Evolutionary conservation across 2,113 vertebrate genomes (phyloP), one percentile per base, ranked within the genome.

Genomic region (Peromyscus leucopus): DNA sequence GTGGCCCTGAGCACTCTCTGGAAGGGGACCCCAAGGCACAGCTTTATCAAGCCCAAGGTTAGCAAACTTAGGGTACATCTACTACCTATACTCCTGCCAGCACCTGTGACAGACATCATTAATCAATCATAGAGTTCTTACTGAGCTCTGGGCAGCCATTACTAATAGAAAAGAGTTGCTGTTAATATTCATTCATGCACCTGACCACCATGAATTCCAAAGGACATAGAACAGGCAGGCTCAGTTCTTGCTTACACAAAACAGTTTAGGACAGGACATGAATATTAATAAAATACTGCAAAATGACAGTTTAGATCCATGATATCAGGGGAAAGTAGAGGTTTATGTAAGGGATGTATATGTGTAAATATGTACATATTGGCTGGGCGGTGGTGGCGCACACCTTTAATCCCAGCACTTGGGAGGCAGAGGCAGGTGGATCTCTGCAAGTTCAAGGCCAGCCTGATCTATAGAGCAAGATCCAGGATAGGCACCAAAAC

Each of bases 61-160:
- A 57, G 86, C 33, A 93, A 89, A 75, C 88, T 72, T 61, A 57
- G 86, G n/a, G 33, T 15, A 31, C 17, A 36, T 67, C 63, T 36
- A 71, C 80, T 94, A 80, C 67, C 48, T 84, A 9, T 26, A 46
- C 46, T 7, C 15, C 28, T 63, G 72, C 48, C 4, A 0, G 59
- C 57, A 65, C 61, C 31, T 33, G 65, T 12, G 79, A 79, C 97
- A 98, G 95, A 93, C 93, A 96, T 96, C 86, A 90, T 96, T 94
- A 97, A 97, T 97, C 96, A 93, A 76, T 83, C 36, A 48, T 13
- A 89, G 86, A 93, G 42, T 86, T 91, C 82, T 94, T 82, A 87
- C 67, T 17, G 74, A 90, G 74, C 89, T 89, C 46, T 79, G 92
- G 61, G 76, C 72, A 97, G 91, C 59, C 83, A 36, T 76, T 88